Evolutionary conservation across 2,888 invertebrate species (phyloP).

Genomic region (Epinotia nisella): DNA sequence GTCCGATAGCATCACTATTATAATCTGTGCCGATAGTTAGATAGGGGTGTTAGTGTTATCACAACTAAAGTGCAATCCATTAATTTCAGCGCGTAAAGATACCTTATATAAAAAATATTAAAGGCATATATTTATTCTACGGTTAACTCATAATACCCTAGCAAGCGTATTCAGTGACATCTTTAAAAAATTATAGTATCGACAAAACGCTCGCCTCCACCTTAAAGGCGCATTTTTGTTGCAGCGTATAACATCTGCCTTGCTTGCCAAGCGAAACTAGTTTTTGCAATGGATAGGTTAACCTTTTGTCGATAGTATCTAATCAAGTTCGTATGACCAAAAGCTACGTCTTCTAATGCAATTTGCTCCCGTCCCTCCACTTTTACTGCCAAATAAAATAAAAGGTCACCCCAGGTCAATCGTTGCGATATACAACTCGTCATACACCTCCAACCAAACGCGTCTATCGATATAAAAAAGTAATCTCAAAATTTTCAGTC

Average conservation of each 20-base stretch:
- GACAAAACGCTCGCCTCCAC: no score
- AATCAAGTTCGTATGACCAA: slow-evolving; percentile 3
- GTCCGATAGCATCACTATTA: no score
- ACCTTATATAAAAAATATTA: not conserved
- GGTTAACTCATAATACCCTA: not conserved
- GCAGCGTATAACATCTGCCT: no score
- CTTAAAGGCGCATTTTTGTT: no score
- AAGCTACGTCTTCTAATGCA: slow-evolving; percentile 1
- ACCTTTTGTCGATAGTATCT: no score
- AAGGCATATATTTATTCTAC: not conserved
- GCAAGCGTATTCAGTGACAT: not conserved
- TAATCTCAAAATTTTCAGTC: slow-evolving; percentile 64
- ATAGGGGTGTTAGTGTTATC: not conserved
- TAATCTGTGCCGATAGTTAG: no score
- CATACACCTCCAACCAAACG: slow-evolving; percentile 26
- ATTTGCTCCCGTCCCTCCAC: slow-evolving; percentile 7
- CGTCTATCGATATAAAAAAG: slow-evolving; percentile 49
- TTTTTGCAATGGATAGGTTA: no score
- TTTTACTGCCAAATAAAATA: slow-evolving; percentile 25
- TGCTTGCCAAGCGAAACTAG: no score
- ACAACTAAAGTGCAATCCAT: slow-evolving; percentile 5
- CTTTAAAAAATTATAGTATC: not conserved
- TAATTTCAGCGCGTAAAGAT: not conserved
- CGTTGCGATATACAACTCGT: slow-evolving; percentile 1
- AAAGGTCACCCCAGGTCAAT: slow-evolving; percentile 33